phyloP scores from a whole-genome alignment of 2,888 invertebrate genomes.

The Ennomos quercinarius region DNA sequence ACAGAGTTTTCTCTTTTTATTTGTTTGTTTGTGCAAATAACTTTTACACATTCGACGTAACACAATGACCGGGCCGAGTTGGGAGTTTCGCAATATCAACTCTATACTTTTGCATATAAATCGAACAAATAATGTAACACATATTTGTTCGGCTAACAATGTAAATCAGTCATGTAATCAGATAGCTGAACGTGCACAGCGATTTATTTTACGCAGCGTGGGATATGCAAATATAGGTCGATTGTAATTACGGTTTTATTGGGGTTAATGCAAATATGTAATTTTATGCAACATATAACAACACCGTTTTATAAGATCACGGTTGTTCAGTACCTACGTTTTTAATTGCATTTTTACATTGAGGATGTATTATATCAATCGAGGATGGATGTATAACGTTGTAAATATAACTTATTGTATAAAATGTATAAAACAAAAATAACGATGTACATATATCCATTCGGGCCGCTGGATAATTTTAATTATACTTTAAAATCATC shows the following conservation, averaged over 20 bases:
- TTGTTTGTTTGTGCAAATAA: constrained; percentile 45
- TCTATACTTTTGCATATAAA: constrained; percentile 14
- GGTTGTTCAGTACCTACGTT: too few species aligned
- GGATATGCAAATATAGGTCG: constrained; percentile 6
- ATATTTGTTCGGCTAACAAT: constrained; percentile 43
- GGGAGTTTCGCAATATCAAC: constrained; percentile 9
- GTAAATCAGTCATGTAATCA: constrained; percentile 39
- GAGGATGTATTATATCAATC: too few species aligned
- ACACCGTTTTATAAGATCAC: neutral
- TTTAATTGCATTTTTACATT: too few species aligned
- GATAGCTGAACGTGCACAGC: constrained; percentile 16
- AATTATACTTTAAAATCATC: constrained; percentile 51
- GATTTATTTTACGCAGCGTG: constrained; percentile 10
- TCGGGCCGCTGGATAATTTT: constrained; percentile 42
- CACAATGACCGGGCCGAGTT: constrained; percentile 9
- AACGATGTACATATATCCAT: constrained; percentile 29
- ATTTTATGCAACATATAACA: too few species aligned
- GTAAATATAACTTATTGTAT: too few species aligned
- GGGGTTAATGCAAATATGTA: neutral
- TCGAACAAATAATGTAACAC: constrained; percentile 24
- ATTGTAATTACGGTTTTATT: constrained; percentile 11
- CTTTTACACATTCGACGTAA: constrained; percentile 25
- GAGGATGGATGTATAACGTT: too few species aligned
- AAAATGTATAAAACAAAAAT: too few species aligned
- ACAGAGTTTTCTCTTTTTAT: constrained; percentile 42